These are phyloP conservation scores for Anas platyrhynchos DNA, from an alignment of 2,113 vertebrate species.

Conservation along the genomic window DNA sequence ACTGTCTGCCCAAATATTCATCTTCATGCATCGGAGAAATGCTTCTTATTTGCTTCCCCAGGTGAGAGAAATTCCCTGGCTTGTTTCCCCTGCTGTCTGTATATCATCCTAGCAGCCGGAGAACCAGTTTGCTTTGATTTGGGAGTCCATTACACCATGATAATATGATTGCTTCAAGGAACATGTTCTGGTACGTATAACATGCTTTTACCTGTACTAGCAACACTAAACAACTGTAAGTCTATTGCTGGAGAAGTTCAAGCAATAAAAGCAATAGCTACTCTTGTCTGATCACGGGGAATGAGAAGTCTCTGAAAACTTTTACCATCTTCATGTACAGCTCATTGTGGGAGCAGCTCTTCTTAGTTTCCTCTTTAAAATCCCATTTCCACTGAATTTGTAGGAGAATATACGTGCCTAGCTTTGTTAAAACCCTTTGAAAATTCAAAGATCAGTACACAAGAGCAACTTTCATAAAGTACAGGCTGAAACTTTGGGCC, in stretches of 20 bases:
- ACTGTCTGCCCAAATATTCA: not conserved
- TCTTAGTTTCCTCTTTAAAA: not conserved
- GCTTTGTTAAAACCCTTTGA: not conserved
- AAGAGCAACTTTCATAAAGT: not conserved
- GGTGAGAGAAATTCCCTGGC: conserved; percentile 7
- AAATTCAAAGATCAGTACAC: not conserved
- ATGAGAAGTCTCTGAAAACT: not conserved
- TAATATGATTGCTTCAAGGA: not conserved
- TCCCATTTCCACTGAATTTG: not conserved
- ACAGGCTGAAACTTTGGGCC: not conserved
- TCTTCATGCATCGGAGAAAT: not conserved
- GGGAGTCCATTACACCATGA: not conserved
- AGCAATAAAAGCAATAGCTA: not conserved
- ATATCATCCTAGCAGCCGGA: not conserved
- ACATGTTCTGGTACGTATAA: not conserved
- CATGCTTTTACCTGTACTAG: not conserved
- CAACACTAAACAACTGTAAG: not conserved
- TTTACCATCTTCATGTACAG: not conserved
- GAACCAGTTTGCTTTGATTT: conserved; percentile 24
- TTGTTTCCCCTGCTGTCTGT: not conserved
- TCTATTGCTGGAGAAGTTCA: not conserved
- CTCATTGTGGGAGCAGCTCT: not conserved
- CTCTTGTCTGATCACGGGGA: not conserved
- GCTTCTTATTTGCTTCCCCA: not conserved
- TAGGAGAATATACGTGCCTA: not conserved